These are phyloP conservation scores for Papilio demoleus DNA, from an alignment of 2,888 invertebrate species.

Conservation along the genomic window DNA sequence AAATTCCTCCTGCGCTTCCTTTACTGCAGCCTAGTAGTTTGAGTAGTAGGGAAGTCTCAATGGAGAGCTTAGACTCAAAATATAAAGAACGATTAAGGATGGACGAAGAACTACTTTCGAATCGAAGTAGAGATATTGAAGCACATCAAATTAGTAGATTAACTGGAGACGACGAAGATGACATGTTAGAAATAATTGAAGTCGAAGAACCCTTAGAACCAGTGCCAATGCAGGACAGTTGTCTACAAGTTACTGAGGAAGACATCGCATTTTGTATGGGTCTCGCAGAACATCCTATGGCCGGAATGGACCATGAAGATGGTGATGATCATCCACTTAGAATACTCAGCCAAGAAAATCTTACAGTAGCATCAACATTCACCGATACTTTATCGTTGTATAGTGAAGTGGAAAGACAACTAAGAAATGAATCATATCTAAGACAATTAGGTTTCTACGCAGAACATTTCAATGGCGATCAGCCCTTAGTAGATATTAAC, in stretches of 20 bases:
- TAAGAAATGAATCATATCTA: conserved; percentile 85
- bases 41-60: conserved; percentile 91
- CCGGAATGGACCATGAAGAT: conserved; percentile 88
- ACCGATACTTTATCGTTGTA: conserved; percentile 88
- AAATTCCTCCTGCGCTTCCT: conserved; percentile 91
- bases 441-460: conserved; percentile 82
- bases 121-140: conserved; percentile 82
- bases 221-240: conserved; percentile 93
- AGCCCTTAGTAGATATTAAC: conserved; percentile 67
- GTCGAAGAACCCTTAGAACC: conserved; percentile 91
- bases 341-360: conserved; percentile 94
- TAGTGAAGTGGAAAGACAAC: conserved; percentile 86
- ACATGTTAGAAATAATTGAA: conserved; percentile 91
- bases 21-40: conserved; percentile 88
- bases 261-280: conserved; percentile 95
- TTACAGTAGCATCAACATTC: conserved; percentile 95
- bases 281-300: conserved; percentile 86
- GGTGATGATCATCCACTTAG: conserved; percentile 92
- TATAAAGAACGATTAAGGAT: conserved; percentile 88
- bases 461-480: conserved; percentile 76
- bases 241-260: conserved; percentile 96
- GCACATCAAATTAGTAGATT: conserved; percentile 78
- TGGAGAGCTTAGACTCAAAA: conserved; percentile 91
- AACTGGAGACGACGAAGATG: conserved; percentile 83
- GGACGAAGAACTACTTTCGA: conserved; percentile 82